Base-by-base conservation (phyloP, 2,888 invertebrate species). In the Netelia fuscicornis region DNA sequence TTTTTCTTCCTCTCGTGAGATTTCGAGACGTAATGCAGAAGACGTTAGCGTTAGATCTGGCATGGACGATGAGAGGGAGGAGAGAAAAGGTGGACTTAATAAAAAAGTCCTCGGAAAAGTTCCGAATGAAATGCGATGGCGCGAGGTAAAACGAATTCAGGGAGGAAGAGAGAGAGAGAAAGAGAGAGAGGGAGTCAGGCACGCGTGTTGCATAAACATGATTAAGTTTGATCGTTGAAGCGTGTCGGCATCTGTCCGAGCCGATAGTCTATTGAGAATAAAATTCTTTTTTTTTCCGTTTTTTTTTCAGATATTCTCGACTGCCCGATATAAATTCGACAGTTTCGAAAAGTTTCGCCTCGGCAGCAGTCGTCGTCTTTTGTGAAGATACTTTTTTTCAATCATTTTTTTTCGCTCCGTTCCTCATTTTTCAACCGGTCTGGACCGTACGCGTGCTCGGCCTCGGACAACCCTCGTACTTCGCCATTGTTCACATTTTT, bases 201-300 rank as follows among this genome's bases (percentile, higher is more conserved):
- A 86, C 90, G 88, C 89, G 90, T 87, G 89, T 91, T 92, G 90
- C 91, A 90, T 91, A 92, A 91, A 91, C 88, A 91, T 91, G 89
- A 91, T 92, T 92, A 91, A 89, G 90, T 91, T 92, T 91, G 90
- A 88, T 87, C 90, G 81, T 68, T 88, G 88, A 90, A 89, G 90
- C 92, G 89, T 91, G 88, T 86, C 87, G 83, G 89, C 91, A 92
- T 91, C 91, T 91, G 91, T 86, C 86, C 87, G 83, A 88, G 83
- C 82, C 75, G 78, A 85, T 85, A 71, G 65, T 23, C 76, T 37
- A 80, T 72, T 81, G 56, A 48, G 60, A 74, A 77, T 78, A 52
- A 56, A 88, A 88, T 71, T 84, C 83, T 62, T 48, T 25, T 86
- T 86, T 87, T 90, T 84, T 25, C 1, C 17, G 17, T 25, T 62